Conservation (phyloP, 2,797 vertebrate species). For the Brachyrhaphis roseni region DNA sequence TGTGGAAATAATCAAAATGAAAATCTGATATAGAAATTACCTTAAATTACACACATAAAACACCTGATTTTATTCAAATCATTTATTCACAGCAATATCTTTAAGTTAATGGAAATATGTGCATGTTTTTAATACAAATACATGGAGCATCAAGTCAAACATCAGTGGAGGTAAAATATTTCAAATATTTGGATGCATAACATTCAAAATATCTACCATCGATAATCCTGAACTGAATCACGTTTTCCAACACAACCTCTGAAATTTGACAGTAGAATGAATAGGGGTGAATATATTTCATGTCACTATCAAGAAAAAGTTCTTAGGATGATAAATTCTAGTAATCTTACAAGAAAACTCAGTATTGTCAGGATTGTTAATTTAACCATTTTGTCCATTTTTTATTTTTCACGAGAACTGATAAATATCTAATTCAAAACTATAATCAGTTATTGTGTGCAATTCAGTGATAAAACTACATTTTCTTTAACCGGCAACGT, state of each 20-base stretch:
- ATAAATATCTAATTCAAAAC: not conserved
- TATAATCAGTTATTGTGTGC: not conserved
- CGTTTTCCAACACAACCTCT: not conserved
- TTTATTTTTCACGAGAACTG: not conserved
- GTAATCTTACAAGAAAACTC: not conserved
- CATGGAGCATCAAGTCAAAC: conserved; percentile 68
- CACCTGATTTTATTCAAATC: conserved; percentile 35
- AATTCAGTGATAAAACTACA: not conserved
- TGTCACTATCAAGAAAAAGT: not conserved
- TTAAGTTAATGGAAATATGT: conserved; percentile 64
- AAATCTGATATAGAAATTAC: not conserved
- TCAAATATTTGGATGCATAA: not conserved
- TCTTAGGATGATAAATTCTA: not conserved
- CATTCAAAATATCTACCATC: not conserved
- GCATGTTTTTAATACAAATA: conserved; percentile 63
- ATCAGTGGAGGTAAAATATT: conserved; percentile 27
- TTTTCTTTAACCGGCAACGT: not conserved
- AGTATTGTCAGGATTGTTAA: not conserved
- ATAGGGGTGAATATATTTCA: not conserved
- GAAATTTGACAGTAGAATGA: not conserved
- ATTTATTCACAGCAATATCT: conserved; percentile 73
- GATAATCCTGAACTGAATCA: not conserved
- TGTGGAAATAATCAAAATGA: not conserved
- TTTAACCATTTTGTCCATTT: not conserved
- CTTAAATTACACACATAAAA: not conserved